Evolutionary conservation across 2,113 vertebrate genomes (phyloP), one percentile per base, ranked within the genome.

Genomic region (Cochlearius cochlearius): DNA sequence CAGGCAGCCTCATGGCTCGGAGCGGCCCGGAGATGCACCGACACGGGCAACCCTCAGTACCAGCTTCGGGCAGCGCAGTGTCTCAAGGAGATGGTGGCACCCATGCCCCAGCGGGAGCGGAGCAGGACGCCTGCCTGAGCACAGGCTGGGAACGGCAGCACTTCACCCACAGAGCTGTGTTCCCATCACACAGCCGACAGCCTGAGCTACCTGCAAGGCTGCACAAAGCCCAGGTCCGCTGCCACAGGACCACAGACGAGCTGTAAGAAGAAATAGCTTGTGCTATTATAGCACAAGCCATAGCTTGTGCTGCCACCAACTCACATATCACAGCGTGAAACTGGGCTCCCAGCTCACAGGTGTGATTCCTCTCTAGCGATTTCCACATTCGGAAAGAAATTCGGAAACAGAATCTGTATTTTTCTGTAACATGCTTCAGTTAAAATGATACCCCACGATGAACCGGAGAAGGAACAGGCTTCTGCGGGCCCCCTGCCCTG

Each of bases 151-250:
- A 21, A 29, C 6, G 1, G 12, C 19, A 15, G 38, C 1, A 1
- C 45, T 73, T 53, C 34, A 50, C 15, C 26, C 2, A 1, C 4
- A 3, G 27, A 63, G 38, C 38, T 8, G 0, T 7, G 1, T 7
- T 12, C 47, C 55, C 8, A 0, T 12, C 8, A 1, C n/a, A 18
- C 7, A 30, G 18, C 32, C 2, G 3, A 11, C 16, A 18, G 19
- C 53, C 27, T 21, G 39, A 10, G 23, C n/a, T 39, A 18, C 39
- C 47, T 39, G 53, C 50, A 27, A 39, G 18, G 41, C 36, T 7
- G 25, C 56, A n/a, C 49, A 25, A 32, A 47, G 41, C 20, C 27
- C 34, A 8, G 20, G 14, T 10, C 19, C 1, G 3, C 11, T 3
- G 2, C 62, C 66, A 10, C 2, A 0, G 47, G 49, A 45, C 62